Evolutionary conservation across 2,888 invertebrate genomes (phyloP).

Genomic region (Gasteruption jaculator): DNA sequence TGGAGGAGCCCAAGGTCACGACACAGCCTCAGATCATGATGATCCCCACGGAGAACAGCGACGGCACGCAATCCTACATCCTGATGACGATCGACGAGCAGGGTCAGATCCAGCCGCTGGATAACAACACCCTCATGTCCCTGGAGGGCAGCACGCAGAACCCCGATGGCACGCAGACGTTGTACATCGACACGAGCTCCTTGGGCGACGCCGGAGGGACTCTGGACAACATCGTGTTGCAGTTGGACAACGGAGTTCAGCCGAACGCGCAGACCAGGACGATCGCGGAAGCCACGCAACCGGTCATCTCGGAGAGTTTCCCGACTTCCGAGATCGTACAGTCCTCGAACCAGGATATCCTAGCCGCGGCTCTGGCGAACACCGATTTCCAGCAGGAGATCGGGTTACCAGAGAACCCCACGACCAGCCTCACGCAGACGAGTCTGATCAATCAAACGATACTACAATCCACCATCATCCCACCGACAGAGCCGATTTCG

Average conservation of each 20-base stretch:
- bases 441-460: slow-evolving; percentile 61
- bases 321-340: slow-evolving; percentile 33
- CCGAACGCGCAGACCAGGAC: slow-evolving; percentile 30
- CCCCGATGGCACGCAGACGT: slow-evolving; percentile 40
- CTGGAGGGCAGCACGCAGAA: slow-evolving; percentile 45
- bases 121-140: slow-evolving; percentile 64
- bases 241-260: slow-evolving; percentile 52
- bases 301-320: slow-evolving; percentile 33
- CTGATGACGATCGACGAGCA: slow-evolving; percentile 69
- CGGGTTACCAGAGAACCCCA: slow-evolving; percentile 41
- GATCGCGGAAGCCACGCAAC: slow-evolving; percentile 52
- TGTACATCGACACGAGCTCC: slow-evolving; percentile 53
- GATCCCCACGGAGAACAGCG: slow-evolving; percentile 68
- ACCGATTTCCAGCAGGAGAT: slow-evolving; percentile 65
- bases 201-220: slow-evolving; percentile 52
- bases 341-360: slow-evolving; percentile 62
- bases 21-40: slow-evolving; percentile 66
- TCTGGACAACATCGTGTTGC: slow-evolving; percentile 55
- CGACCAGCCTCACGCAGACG: slow-evolving; percentile 53
- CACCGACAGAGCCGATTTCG: slow-evolving; percentile 55
- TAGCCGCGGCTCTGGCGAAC: slow-evolving; percentile 72
- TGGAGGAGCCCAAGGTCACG: slow-evolving; percentile 32
- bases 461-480: slow-evolving; percentile 53
- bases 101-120: slow-evolving; percentile 67
- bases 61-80: slow-evolving; percentile 70